Evolutionary conservation across 2,797 vertebrate species (phyloP).

Genomic region (Spheniscus humboldti): DNA sequence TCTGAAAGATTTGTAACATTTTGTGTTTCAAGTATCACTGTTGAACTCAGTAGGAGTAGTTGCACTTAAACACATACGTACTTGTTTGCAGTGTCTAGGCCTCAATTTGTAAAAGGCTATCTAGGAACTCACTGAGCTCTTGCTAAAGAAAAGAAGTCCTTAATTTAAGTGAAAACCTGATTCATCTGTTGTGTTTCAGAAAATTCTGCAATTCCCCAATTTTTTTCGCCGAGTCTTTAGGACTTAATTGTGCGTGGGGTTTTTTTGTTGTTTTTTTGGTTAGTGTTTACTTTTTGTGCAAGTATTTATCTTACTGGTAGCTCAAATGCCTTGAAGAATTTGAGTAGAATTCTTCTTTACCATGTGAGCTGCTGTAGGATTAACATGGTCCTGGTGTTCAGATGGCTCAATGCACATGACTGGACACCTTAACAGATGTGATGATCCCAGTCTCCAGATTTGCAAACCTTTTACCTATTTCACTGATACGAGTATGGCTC

Average conservation of each 20-base stretch:
- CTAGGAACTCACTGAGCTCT: neutral
- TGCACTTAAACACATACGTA: neutral
- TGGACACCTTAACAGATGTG: no score
- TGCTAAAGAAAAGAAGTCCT: neutral
- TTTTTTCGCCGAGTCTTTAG: neutral
- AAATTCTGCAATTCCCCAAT: neutral
- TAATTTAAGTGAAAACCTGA: neutral
- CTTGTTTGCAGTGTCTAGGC: neutral
- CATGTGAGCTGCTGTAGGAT: neutral
- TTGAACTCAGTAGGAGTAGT: neutral
- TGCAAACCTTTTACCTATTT: neutral
- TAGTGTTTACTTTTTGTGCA: neutral
- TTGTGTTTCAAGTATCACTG: neutral
- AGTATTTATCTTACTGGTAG: neutral
- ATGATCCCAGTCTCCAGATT: rapidly evolving
- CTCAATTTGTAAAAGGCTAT: neutral
- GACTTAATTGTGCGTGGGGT: rapidly evolving
- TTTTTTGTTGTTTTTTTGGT: neutral
- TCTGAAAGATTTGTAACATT: neutral
- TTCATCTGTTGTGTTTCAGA: neutral
- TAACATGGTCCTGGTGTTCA: neutral
- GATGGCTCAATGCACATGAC: neutral
- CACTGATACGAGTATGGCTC: neutral
- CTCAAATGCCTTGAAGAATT: neutral
- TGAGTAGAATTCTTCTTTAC: neutral